phyloP scores from a whole-genome alignment of 2,113 vertebrate species.

The Microcebus lehilahytsara region DNA sequence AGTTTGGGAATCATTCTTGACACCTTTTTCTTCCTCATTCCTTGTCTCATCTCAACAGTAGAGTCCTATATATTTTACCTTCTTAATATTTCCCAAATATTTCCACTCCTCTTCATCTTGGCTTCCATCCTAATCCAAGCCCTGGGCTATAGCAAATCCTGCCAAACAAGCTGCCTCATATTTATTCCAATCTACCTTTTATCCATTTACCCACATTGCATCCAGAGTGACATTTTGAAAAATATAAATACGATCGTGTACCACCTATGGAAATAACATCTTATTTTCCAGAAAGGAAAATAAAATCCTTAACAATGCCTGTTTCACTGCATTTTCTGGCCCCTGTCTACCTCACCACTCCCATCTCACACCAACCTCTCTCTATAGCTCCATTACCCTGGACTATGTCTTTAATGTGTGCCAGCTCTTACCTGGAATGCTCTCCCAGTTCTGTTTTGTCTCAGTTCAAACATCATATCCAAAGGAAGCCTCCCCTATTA shows the following conservation, averaged over 20 bases:
- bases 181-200: not conserved
- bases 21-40: not conserved
- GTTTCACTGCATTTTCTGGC: not conserved
- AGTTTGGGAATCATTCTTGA: not conserved
- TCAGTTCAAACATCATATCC: not conserved
- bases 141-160: not conserved
- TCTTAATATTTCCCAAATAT: not conserved
- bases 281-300: not conserved
- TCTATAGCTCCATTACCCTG: not conserved
- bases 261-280: not conserved
- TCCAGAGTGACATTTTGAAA: not conserved
- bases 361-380: not conserved
- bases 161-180: not conserved
- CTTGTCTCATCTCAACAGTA: not conserved
- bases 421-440: not conserved
- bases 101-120: not conserved
- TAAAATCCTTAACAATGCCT: constrained; percentile 5
- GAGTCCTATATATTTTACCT: not conserved
- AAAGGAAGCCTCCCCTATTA: not conserved
- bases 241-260: not conserved
- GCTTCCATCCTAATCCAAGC: not conserved
- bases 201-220: not conserved
- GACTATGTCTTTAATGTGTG: not conserved
- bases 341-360: not conserved
- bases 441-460: not conserved